A percentile compares a stretch with the other conserved stretches of the same genome.
These are phyloP conservation scores for Melipona bicolor DNA, from an alignment of 2,888 invertebrate species.

Conservation along the genomic window DNA sequence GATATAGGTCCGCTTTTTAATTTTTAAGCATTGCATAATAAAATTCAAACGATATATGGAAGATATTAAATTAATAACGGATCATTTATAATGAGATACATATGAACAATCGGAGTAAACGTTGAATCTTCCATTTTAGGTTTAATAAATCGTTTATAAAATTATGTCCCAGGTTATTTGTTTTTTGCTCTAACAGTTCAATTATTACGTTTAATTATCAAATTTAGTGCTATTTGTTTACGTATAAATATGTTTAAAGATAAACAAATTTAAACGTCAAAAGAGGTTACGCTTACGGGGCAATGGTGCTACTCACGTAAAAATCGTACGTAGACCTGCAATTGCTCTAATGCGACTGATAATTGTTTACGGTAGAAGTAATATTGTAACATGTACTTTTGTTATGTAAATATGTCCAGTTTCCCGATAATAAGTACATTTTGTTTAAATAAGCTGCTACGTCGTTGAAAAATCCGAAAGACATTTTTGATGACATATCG, in stretches of 20 bases:
- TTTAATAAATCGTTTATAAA: slow-evolving; percentile 12
- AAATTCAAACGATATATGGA: slow-evolving; percentile 75
- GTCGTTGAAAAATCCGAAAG: slow-evolving; percentile 16
- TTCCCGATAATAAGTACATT: slow-evolving; percentile 51
- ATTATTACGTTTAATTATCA: slow-evolving; percentile 44
- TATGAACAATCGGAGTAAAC: slow-evolving; percentile 56
- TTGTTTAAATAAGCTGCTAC: slow-evolving; percentile 16
- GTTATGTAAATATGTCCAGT: slow-evolving; percentile 65
- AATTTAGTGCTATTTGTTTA: slow-evolving; percentile 52
- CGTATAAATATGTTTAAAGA: slow-evolving; percentile 32
- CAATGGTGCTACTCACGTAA: slow-evolving; percentile 49
- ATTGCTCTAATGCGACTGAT: slow-evolving; percentile 37
- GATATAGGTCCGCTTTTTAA: slow-evolving; percentile 70
- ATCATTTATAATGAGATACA: slow-evolving; percentile 77
- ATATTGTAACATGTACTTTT: slow-evolving; percentile 39
- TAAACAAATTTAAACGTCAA: slow-evolving; percentile 32
- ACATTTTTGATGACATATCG: slow-evolving; percentile 49
- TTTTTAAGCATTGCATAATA: slow-evolving; percentile 73
- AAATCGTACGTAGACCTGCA: slow-evolving; percentile 42
- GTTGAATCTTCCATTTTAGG: slow-evolving; percentile 34
- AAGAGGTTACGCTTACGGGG: slow-evolving; percentile 50
- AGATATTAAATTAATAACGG: slow-evolving; percentile 79
- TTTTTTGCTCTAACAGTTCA: slow-evolving; percentile 39
- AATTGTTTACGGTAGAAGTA: slow-evolving; percentile 36
- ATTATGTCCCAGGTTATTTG: slow-evolving; percentile 20